Base-by-base conservation (phyloP, 2,113 vertebrate genomes). In the Acanthisitta chloris region DNA sequence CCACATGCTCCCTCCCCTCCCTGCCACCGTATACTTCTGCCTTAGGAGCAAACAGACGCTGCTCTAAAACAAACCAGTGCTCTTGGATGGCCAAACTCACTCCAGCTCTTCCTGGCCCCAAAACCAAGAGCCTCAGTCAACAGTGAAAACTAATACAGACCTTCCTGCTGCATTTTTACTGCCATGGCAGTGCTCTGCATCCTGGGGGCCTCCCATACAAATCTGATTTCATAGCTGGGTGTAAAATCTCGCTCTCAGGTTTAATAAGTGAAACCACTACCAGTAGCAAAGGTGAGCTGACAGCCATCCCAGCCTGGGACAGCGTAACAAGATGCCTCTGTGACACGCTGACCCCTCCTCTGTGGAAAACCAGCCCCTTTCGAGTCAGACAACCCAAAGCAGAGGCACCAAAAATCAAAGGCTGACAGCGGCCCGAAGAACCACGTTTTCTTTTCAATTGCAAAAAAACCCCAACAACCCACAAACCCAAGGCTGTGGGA, bases 281-380 rank as follows among this genome's bases (percentile, higher is more conserved):
- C 43, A 9, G 78, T 14, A 86, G 79, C 64, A 31, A n/a, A 78
- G 94, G 52, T 64, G 77, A 70, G 54, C 26, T 0, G 4, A 9
- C 3, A 16, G 69, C 26, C 11, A 21, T 1, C 28, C 25, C 5
- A 2, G 49, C 20, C 4, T 0, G 8, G n/a, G 65, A 3, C 8
- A 14, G 14, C 40, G 48, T 2, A 4, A 23, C 8, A 10, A 83
- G 72, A 23, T 2, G 15, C 52, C 24, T 11, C 38, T 38, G 1
- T 36, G 51, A 14, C 46, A 40, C 5, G 0, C 34, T 4, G 18
- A 58, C 31, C 31, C n/a, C 24, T 20, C 33, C 58, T 23, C 58
- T 0, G 0, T 0, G 26, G 48, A 17, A 23, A 77, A 40, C 1
- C 81, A 42, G 31, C 25, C 6, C 7, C 0, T 31, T 31, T 49